These are phyloP conservation scores for Andrena trimmerana DNA, from an alignment of 2,888 invertebrate species.

Conservation along the genomic window DNA sequence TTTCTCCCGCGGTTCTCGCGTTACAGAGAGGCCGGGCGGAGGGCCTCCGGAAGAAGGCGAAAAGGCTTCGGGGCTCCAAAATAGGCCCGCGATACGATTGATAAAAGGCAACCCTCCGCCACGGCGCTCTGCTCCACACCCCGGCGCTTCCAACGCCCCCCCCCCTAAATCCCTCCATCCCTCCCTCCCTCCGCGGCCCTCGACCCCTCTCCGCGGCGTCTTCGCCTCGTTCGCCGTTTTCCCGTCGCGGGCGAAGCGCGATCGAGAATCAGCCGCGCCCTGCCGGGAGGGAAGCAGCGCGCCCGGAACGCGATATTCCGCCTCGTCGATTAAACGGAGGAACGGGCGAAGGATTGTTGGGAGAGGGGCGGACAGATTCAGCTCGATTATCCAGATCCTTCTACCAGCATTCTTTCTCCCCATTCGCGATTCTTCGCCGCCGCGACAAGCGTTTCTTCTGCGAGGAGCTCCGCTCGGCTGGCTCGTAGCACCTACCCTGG, in stretches of 20 bases:
- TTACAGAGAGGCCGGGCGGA: constrained; percentile 68
- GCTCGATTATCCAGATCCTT: background rate
- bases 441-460: background rate
- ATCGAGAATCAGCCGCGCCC: constrained; percentile 68
- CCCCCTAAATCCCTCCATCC: too few relatives aligned
- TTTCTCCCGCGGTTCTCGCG: constrained; percentile 54
- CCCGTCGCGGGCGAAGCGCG: constrained; percentile 39
- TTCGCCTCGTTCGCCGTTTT: constrained; percentile 42
- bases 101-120: constrained; percentile 66
- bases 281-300: constrained; percentile 37
- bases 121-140: constrained; percentile 30
- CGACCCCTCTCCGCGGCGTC: constrained; percentile 27
- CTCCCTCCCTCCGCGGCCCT: background rate
- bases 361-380: background rate
- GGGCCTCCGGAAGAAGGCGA: constrained; percentile 71
- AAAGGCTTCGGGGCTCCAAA: constrained; percentile 68
- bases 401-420: background rate
- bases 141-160: constrained; percentile 7
- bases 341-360: background rate
- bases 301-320: constrained; percentile 61
- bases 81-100: constrained; percentile 72
- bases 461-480: background rate
- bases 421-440: background rate
- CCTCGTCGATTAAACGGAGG: constrained; percentile 27
- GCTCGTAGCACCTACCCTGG: too few relatives aligned